phyloP scores from a whole-genome alignment of 2,888 invertebrate genomes.

The Ennomos quercinarius region DNA sequence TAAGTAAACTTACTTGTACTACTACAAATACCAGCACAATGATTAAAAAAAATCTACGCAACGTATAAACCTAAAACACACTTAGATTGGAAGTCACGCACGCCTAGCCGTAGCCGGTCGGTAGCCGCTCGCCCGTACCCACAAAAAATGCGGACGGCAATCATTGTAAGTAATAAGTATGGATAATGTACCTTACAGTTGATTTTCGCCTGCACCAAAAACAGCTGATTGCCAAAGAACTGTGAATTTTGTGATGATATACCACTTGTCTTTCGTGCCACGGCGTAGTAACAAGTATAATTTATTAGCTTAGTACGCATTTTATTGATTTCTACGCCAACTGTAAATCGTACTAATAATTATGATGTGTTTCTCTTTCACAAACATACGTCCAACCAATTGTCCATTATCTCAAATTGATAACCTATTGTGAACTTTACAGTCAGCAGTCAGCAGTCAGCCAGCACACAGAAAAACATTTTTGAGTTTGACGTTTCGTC shows the following conservation, averaged over 20 bases:
- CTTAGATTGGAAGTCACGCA: too few species aligned
- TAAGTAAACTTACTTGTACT: too few species aligned
- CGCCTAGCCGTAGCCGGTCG: too few species aligned
- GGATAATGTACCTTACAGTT: conserved; percentile 63
- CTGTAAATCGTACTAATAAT: conserved; percentile 42
- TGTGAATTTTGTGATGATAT: conserved; percentile 40
- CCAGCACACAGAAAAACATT: too few species aligned
- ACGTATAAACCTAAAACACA: too few species aligned
- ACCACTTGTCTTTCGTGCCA: conserved; percentile 48
- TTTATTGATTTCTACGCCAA: conserved; percentile 45
- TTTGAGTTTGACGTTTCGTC: too few species aligned
- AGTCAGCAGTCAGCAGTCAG: too few species aligned
- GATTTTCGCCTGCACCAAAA: conserved; percentile 58
- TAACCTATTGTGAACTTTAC: conserved; percentile 81
- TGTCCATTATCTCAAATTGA: conserved; percentile 46
- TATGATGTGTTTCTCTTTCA: conserved; percentile 53
- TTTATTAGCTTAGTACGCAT: conserved; percentile 65
- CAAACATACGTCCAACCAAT: conserved; percentile 49
- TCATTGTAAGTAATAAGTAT: neutral
- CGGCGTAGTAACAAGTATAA: conserved; percentile 50
- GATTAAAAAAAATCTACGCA: too few species aligned
- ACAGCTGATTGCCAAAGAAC: conserved; percentile 41
- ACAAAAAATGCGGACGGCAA: conserved; percentile 7
- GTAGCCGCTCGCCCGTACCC: neutral
- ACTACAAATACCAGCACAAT: too few species aligned